Conservation (phyloP, 2,113 vertebrate genomes). For the Corapipo altera region DNA sequence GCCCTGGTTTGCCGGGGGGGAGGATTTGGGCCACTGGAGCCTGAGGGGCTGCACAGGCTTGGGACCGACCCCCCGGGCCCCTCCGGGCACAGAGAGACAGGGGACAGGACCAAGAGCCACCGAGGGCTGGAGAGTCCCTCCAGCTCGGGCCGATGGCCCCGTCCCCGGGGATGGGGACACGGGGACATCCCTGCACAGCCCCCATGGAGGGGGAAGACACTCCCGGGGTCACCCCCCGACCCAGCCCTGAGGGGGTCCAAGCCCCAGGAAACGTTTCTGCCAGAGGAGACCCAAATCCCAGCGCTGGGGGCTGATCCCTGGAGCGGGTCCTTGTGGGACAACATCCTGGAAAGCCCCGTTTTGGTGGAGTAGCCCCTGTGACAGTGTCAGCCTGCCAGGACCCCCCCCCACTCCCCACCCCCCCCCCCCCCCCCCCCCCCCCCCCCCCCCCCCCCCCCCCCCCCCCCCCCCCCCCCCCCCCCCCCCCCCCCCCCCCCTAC, state of each 20-base stretch:
- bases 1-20: neutral
- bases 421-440: too few relatives aligned
- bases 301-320: rapidly evolving
- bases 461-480: too few relatives aligned
- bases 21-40: neutral
- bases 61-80: rapidly evolving
- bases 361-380: neutral
- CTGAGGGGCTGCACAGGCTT: neutral
- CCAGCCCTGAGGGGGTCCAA: too few relatives aligned
- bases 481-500: too few relatives aligned
- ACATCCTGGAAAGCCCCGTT: neutral
- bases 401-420: too few relatives aligned
- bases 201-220: too few relatives aligned
- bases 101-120: rapidly evolving
- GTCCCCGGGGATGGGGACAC: rapidly evolving
- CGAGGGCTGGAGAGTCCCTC: neutral
- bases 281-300: neutral
- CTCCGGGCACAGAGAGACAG: rapidly evolving
- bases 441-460: too few relatives aligned
- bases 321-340: neutral
- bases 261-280: neutral
- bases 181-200: neutral
- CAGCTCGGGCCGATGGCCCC: neutral
- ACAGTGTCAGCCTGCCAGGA: neutral
- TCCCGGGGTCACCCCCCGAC: neutral